Conservation (phyloP, 2,797 vertebrate species). For the Leucoraja ocellata region DNA sequence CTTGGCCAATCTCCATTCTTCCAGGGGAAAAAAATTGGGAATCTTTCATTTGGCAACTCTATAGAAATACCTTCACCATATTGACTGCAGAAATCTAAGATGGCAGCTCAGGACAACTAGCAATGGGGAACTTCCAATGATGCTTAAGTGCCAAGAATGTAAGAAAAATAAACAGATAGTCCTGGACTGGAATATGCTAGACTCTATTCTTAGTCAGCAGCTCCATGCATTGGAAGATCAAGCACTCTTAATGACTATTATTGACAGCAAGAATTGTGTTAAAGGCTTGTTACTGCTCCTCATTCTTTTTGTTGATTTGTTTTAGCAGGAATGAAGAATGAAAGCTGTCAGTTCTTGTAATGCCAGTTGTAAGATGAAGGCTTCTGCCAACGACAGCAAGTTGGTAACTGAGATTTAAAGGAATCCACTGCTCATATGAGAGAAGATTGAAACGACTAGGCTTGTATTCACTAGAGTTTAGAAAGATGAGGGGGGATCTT, state of each 20-base stretch:
- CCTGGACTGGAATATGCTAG: too few species aligned
- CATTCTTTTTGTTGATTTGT: not conserved
- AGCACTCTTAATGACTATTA: not conserved
- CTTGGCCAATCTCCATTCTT: not conserved
- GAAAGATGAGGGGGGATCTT: too few species aligned
- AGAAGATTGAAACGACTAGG: too few species aligned
- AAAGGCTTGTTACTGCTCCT: not conserved
- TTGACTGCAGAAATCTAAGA: not conserved
- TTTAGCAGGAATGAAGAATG: not conserved
- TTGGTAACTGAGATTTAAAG: not conserved
- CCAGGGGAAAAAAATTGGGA: not conserved
- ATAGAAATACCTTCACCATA: not conserved
- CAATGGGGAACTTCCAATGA: not conserved
- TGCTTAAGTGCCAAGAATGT: too few species aligned
- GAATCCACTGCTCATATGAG: too few species aligned
- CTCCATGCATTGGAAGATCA: too few species aligned
- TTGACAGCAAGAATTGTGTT: not conserved
- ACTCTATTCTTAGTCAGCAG: too few species aligned
- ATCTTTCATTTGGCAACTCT: not conserved
- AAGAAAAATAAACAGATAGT: too few species aligned
- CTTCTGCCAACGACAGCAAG: not conserved
- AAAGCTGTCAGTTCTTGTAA: not conserved
- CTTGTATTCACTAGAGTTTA: too few species aligned
- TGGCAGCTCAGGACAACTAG: not conserved
- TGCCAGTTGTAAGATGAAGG: not conserved